Evolutionary conservation across 2,797 vertebrate species (phyloP).

Genomic region (Catamblyrhynchus diadema): DNA sequence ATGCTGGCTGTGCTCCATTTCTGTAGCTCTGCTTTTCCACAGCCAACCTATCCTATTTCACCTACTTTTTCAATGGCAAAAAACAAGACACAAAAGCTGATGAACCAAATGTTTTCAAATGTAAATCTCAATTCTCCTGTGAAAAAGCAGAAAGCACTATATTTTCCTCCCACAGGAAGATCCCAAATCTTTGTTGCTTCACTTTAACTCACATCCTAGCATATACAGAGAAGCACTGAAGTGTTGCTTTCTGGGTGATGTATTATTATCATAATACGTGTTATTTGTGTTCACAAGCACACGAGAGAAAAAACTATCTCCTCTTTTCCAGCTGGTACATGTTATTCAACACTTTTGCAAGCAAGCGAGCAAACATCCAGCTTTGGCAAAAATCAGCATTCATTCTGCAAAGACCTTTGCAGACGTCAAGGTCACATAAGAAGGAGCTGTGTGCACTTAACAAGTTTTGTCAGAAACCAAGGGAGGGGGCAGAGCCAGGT

Average conservation of each 20-base stretch:
- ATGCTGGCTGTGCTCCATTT: not conserved
- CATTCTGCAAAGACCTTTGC: not conserved
- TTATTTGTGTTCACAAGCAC: not conserved
- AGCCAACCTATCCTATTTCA: slow-evolving; percentile 42
- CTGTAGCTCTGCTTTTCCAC: not conserved
- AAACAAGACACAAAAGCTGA: slow-evolving; percentile 47
- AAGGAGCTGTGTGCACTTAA: not conserved
- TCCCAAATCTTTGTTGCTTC: not conserved
- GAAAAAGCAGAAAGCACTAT: slow-evolving; percentile 2
- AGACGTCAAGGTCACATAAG: not conserved
- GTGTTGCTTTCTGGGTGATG: not conserved
- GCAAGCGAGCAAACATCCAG: not conserved
- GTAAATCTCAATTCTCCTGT: not conserved
- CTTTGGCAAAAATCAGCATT: not conserved
- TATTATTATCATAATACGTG: not conserved
- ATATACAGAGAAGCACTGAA: not conserved
- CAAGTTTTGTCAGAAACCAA: not conserved
- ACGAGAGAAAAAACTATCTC: not conserved
- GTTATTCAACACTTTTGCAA: not conserved
- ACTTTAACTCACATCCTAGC: not conserved
- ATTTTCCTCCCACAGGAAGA: slow-evolving; percentile 1
- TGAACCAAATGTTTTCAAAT: slow-evolving; percentile 30
- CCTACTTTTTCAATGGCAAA: slow-evolving; percentile 19
- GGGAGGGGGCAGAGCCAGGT: not conserved
- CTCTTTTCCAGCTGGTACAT: slow-evolving; percentile 5